Evolutionary conservation across 2,113 vertebrate species (phyloP).

Genomic region (Oryzias melastigma): DNA sequence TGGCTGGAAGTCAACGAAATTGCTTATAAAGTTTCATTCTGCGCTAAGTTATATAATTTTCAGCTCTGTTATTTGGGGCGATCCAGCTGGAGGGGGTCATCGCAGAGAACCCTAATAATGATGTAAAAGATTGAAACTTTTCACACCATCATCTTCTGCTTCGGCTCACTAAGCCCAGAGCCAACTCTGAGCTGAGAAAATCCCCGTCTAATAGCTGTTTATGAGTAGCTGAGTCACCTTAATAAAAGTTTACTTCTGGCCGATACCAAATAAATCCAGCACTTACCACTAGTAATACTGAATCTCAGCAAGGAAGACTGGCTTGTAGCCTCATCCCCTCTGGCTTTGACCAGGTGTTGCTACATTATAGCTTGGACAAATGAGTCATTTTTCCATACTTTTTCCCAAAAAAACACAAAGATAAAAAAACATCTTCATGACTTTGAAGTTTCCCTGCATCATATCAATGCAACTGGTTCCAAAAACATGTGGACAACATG

Average conservation of each 20-base stretch:
- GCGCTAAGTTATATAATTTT: slow-evolving; percentile 32
- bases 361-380: slow-evolving; percentile 13
- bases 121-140: slow-evolving; percentile 48
- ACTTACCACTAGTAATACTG: slow-evolving; percentile 54
- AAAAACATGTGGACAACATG: not conserved
- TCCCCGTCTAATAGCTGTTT: slow-evolving; percentile 62
- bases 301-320: not conserved
- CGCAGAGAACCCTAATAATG: slow-evolving; percentile 17
- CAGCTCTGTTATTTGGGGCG: slow-evolving; percentile 39
- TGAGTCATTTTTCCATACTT: too few species aligned
- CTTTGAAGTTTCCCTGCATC: not conserved
- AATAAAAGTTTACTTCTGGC: slow-evolving; percentile 58
- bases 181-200: slow-evolving; percentile 45
- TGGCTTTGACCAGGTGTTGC: slow-evolving; percentile 43
- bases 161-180: slow-evolving; percentile 30
- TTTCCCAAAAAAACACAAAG: too few species aligned
- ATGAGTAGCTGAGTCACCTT: slow-evolving; percentile 59
- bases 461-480: slow-evolving; percentile 16
- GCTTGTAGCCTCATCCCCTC: slow-evolving; percentile 12
- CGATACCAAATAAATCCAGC: slow-evolving; percentile 26
- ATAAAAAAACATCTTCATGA: not conserved
- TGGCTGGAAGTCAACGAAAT: slow-evolving; percentile 19
- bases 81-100: slow-evolving; percentile 33
- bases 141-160: slow-evolving; percentile 37
- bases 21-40: slow-evolving; percentile 16